A percentile compares a stretch with the other conserved stretches of the same genome.
Conservation (phyloP, 2,797 vertebrate genomes). For the Erpetoichthys calabaricus region DNA sequence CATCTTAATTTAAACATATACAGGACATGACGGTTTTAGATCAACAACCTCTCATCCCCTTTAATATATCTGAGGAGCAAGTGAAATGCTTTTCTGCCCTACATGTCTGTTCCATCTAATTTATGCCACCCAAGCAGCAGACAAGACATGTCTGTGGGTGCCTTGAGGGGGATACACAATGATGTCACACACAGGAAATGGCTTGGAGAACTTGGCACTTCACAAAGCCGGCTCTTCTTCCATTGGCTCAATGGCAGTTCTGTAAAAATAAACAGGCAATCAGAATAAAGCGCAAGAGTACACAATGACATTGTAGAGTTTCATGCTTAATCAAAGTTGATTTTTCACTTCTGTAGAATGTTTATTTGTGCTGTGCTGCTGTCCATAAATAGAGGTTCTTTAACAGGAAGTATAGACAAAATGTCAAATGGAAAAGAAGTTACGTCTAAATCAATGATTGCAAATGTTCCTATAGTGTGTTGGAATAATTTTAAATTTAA, state of each 20-base stretch:
- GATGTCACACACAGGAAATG: constrained; percentile 95
- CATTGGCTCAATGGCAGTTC: constrained; percentile 75
- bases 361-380: constrained; percentile 94
- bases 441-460: constrained; percentile 63
- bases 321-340: constrained; percentile 90
- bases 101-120: constrained; percentile 67
- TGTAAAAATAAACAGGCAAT: constrained; percentile 99
- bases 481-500: constrained; percentile 56
- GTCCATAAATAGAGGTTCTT: constrained; percentile 90
- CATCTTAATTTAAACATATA: constrained; percentile 15
- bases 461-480: constrained; percentile 82
- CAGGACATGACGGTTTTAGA: constrained; percentile 15
- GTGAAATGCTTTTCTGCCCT: constrained; percentile 53
- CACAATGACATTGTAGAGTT: constrained; percentile 84
- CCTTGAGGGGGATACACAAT: constrained; percentile 77
- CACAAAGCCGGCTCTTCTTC: constrained; percentile 68
- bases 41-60: constrained; percentile 40
- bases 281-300: constrained; percentile 77
- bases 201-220: constrained; percentile 79
- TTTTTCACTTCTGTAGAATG: constrained; percentile 75
- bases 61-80: constrained; percentile 61
- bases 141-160: constrained; percentile 80
- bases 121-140: constrained; percentile 90
- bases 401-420: constrained; percentile 89
- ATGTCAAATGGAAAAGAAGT: constrained; percentile 74